Conservation (phyloP, 2,888 invertebrate genomes). For the Cheilosia urbana region DNA sequence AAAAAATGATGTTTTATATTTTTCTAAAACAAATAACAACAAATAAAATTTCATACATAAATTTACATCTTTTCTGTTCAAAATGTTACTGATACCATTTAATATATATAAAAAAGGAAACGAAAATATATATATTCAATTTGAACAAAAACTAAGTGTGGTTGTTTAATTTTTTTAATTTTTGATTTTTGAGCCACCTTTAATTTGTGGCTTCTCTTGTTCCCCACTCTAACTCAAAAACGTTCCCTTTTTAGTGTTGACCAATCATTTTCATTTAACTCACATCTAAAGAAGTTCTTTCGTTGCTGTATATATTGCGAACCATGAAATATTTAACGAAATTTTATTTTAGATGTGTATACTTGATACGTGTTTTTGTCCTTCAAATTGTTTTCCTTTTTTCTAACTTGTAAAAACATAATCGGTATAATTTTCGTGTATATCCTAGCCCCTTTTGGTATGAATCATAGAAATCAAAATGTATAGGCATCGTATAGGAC, state of each 20-base stretch:
- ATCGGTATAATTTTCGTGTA: no score
- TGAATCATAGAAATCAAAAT: no score
- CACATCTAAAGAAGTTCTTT: constrained; percentile 14
- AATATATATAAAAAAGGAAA: constrained; percentile 61
- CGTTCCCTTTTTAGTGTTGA: constrained; percentile 48
- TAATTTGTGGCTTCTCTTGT: constrained; percentile 38
- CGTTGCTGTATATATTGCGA: constrained; percentile 75
- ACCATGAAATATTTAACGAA: constrained; percentile 47
- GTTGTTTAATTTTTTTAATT: constrained; percentile 61
- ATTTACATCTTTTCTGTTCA: constrained; percentile 37
- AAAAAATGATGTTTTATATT: constrained; percentile 47
- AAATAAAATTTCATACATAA: constrained; percentile 41
- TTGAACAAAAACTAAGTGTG: constrained; percentile 67
- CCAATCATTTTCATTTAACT: constrained; percentile 63
- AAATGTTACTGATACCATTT: constrained; percentile 44
- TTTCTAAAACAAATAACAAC: constrained; percentile 28
- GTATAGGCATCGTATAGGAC: no score
- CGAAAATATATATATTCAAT: constrained; percentile 67
- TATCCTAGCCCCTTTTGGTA: no score
- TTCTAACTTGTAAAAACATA: neutral
- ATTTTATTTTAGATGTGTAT: constrained; percentile 9
- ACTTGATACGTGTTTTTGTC: neutral
- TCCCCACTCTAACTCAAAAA: constrained; percentile 31
- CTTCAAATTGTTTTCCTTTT: neutral
- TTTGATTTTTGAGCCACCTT: constrained; percentile 43